These are phyloP conservation scores for Hucho hucho DNA, from an alignment of 2,113 vertebrate species.

Conservation along the genomic window DNA sequence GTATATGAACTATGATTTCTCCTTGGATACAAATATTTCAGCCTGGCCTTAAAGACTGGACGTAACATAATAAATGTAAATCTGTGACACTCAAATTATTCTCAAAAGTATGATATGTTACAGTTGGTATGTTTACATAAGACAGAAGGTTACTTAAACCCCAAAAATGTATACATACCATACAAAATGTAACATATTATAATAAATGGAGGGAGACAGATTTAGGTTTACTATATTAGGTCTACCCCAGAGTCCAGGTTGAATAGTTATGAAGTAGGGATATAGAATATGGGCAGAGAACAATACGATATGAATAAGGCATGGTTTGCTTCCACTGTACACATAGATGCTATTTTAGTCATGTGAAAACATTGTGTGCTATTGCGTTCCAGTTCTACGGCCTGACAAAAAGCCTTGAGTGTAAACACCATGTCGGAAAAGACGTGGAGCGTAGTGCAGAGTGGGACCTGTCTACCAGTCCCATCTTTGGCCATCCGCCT, in stretches of 20 bases:
- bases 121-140: no score
- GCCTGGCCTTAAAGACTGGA: not conserved
- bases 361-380: not conserved
- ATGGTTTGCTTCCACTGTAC: slow-evolving; percentile 8
- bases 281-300: no score
- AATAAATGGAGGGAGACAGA: no score
- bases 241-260: no score
- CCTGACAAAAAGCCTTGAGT: slow-evolving; percentile 34
- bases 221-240: no score
- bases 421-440: slow-evolving; percentile 53
- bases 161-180: no score
- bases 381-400: not conserved
- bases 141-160: no score
- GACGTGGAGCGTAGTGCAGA: slow-evolving; percentile 17
- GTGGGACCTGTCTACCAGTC: slow-evolving; percentile 42
- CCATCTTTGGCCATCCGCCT: slow-evolving; percentile 64
- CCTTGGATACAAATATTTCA: slow-evolving; percentile 35
- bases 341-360: not conserved
- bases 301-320: not conserved
- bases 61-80: not conserved
- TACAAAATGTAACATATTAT: no score
- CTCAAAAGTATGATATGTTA: no score
- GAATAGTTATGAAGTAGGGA: no score
- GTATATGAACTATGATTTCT: slow-evolving; percentile 39
- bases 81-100: no score